Conservation (phyloP, 1,140 invertebrate genomes). For the Acromyrmex charruanus region DNA sequence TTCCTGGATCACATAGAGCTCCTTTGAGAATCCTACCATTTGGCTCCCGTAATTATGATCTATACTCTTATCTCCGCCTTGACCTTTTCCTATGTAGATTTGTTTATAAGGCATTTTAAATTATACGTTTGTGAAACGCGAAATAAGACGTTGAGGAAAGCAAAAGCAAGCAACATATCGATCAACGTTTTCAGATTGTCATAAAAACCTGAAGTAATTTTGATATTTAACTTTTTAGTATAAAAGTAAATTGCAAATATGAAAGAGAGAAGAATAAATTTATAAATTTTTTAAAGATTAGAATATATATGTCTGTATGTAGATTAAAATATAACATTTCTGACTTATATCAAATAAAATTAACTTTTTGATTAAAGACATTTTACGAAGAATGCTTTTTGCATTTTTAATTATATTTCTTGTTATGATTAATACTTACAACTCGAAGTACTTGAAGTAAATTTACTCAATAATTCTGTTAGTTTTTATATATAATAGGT, state of each 20-base stretch:
- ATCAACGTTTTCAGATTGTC: neutral
- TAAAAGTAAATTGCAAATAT: neutral
- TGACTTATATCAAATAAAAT: neutral
- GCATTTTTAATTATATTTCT: neutral
- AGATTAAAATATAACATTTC: neutral
- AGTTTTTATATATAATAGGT: neutral
- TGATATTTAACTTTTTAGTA: conserved; percentile 4
- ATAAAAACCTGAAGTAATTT: neutral
- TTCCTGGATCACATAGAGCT: conserved; percentile 20
- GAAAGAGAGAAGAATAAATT: neutral
- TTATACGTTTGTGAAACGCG: conserved; percentile 5
- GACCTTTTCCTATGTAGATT: conserved; percentile 25
- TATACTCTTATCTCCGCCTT: neutral
- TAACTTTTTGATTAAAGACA: neutral
- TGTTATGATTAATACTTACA: neutral
- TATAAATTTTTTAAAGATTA: neutral
- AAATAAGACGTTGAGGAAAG: conserved; percentile 17
- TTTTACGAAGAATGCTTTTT: neutral
- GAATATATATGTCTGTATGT: neutral
- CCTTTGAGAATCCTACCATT: conserved; percentile 18
- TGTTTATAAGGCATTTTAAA: neutral
- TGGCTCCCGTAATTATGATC: neutral
- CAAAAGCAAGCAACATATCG: neutral
- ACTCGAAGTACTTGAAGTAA: neutral
- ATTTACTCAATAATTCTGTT: neutral